Percentiles rank a stretch among this genome's conserved stretches.
Evolutionary conservation across 2,888 invertebrate species (phyloP).

Genomic region (Lithophane socia): DNA sequence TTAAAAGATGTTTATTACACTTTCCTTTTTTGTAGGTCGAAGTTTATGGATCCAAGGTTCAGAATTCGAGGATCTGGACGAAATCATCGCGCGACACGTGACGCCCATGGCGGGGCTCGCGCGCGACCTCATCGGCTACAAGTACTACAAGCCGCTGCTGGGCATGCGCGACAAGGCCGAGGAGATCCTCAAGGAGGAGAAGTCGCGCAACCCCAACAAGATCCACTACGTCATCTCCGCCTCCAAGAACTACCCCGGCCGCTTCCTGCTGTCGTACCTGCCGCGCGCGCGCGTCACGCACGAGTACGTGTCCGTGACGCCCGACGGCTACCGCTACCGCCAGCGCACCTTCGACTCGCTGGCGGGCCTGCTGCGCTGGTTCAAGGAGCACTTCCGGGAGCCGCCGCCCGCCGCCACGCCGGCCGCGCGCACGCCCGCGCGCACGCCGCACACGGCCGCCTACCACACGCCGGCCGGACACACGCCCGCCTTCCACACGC

Average conservation of each 20-base stretch:
- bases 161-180: constrained; percentile 97
- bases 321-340: constrained; percentile 98
- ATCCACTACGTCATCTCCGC: constrained; percentile 97
- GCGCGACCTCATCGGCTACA: constrained; percentile 97
- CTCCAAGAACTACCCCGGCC: constrained; percentile 96
- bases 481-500: constrained; percentile 93
- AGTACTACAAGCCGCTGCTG: constrained; percentile 95
- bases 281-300: constrained; percentile 96
- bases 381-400: constrained; percentile 99
- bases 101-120: constrained; percentile 99
- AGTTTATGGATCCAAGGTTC: constrained; percentile 96
- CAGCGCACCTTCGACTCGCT: constrained; percentile 96
- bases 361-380: constrained; percentile 96
- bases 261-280: constrained; percentile 98
- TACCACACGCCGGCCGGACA: constrained; percentile 91
- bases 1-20: background rate
- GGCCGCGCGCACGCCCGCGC: constrained; percentile 93
- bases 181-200: constrained; percentile 96
- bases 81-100: constrained; percentile 99
- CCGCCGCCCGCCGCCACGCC: constrained; percentile 94
- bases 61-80: constrained; percentile 99
- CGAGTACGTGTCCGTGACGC: constrained; percentile 97
- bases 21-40: constrained; percentile 77
- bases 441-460: constrained; percentile 91
- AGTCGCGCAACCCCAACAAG: constrained; percentile 95